phyloP scores from a whole-genome alignment of 35 echinoderm and acorn worm genomes.

The Holothuria glaberrima region DNA sequence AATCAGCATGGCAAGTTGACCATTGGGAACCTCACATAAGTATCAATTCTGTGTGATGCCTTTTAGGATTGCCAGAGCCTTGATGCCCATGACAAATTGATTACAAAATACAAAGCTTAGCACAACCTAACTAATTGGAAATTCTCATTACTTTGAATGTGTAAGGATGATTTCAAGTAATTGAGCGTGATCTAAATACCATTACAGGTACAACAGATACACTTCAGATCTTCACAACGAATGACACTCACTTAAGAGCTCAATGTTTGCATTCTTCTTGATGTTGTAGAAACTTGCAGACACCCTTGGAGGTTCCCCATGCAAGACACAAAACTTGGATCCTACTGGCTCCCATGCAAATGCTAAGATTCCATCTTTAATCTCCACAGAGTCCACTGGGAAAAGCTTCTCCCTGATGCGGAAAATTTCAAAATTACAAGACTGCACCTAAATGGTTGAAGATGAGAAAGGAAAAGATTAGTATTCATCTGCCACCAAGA shows the following conservation, averaged over 20 bases:
- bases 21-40: too few relatives aligned
- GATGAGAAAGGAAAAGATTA: background rate
- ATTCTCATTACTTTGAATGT: too few relatives aligned
- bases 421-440: conserved; percentile 98
- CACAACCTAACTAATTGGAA: too few relatives aligned
- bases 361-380: conserved; percentile 87
- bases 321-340: conserved; percentile 83
- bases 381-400: conserved; percentile 86
- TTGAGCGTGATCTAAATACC: too few relatives aligned
- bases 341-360: conserved; percentile 98
- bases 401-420: conserved; percentile 95
- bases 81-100: too few relatives aligned
- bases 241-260: conserved; percentile 86
- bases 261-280: conserved; percentile 88
- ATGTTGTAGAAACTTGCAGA: conserved; percentile 97
- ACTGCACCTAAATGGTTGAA: conserved; percentile 64
- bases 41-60: too few relatives aligned
- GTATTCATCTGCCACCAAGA: background rate
- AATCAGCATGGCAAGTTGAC: too few relatives aligned
- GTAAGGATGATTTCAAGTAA: too few relatives aligned
- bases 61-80: too few relatives aligned
- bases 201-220: too few relatives aligned
- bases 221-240: too few relatives aligned
- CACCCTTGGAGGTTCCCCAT: conserved; percentile 88
- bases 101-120: too few relatives aligned